Evolutionary conservation across 2,888 invertebrate species (phyloP).

Genomic region (Catocala sponsa): DNA sequence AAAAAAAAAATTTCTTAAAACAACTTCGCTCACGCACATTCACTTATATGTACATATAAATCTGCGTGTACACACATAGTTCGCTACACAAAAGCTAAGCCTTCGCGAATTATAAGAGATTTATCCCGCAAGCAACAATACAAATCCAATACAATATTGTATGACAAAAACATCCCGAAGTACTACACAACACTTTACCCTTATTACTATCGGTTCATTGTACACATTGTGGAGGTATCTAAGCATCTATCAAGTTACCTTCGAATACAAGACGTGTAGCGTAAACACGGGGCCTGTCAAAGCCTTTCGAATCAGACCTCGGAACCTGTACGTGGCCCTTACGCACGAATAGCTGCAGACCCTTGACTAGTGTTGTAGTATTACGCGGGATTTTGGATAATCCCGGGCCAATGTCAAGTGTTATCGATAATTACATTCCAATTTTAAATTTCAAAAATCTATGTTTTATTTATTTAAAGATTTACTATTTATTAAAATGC

Average conservation of each 20-base stretch:
- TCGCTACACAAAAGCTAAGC: not conserved
- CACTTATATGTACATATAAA: no score
- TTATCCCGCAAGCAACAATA: not conserved
- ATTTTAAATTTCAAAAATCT: no score
- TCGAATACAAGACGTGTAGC: slow-evolving; percentile 24
- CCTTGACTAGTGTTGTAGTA: slow-evolving; percentile 44
- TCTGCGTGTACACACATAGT: no score
- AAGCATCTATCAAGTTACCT: slow-evolving; percentile 24
- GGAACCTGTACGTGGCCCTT: slow-evolving; percentile 44
- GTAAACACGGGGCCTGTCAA: slow-evolving; percentile 43
- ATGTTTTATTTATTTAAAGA: no score
- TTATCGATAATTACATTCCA: no score
- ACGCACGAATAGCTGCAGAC: slow-evolving; percentile 53
- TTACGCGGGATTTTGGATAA: not conserved
- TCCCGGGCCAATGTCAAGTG: slow-evolving; percentile 6
- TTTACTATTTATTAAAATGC: no score
- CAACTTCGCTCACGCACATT: no score
- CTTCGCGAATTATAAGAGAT: not conserved
- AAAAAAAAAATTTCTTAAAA: no score
- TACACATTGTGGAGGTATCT: slow-evolving; percentile 13
- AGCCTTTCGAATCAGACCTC: slow-evolving; percentile 53
- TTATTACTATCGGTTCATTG: slow-evolving; percentile 15
- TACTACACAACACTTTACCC: slow-evolving; percentile 13
- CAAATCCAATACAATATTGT: not conserved
- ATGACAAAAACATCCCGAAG: slow-evolving; percentile 6